Base-by-base conservation (phyloP, 2,888 invertebrate genomes). In the Busseola fusca region DNA sequence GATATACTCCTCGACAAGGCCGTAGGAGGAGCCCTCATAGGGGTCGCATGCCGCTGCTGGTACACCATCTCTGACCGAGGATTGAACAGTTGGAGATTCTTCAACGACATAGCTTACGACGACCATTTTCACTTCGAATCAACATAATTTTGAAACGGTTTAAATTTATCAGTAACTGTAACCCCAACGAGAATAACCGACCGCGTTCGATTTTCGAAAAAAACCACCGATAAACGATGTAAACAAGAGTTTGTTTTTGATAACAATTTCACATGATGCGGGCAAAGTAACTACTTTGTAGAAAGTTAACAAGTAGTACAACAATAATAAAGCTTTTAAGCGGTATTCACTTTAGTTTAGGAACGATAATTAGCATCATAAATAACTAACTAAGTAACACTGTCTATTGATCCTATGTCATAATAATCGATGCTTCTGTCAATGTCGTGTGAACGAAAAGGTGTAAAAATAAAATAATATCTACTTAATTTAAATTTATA, bases 21-120 rank as follows among this genome's bases (percentile, higher is more conserved):
- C 0, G 92, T 88, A 0, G 95, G 95, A 2, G 93, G 91, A 0
- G 95, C 95, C 86, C 87, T 91, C 92, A 95, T 92, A 1, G 95
- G 95, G 4, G 92, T 92, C 27, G 90, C 89, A 67, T 93, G 93
- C 2, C 92, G 87, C 65, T 91, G 92, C 71, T 91, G 91, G 77
- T 93, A 91, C 65, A 91, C 91, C 91, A 91, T 93, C 54, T 93
- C 92, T n/a, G 91, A 84, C 58, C 90, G 83, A 9, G 94, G 93
- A 68, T 91, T 92, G 67, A 94, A 92, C 71, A 95, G 83, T 84
- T 93, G 93, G 9, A 95, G 87, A 76, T 94, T 95, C 86, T 94
- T 95, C 80, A 96, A 69, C 72, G 95, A 92, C 96, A 96, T 96
- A 56, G 64, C 86, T 85, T 78, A 82, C 54, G 62, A 60, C 74